Conservation (phyloP, 2,113 vertebrate species). For the Climacteris rufus region DNA sequence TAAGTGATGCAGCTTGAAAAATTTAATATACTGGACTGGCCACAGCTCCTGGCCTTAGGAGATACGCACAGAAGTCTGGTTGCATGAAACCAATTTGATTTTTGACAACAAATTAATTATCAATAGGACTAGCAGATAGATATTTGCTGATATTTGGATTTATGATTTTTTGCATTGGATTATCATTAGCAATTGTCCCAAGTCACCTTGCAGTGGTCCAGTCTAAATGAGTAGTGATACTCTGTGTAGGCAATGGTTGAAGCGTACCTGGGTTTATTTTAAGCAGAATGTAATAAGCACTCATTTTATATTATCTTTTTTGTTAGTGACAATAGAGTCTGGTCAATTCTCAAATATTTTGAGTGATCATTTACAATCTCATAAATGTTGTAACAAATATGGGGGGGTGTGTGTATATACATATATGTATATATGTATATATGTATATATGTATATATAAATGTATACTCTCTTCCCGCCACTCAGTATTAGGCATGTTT, state of each 20-base stretch:
- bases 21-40: not conserved
- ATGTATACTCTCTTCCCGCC: fast-evolving
- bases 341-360: not conserved
- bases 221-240: not conserved
- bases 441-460: not conserved
- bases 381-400: not conserved
- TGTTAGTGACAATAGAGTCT: not conserved
- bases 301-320: not conserved
- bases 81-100: not conserved
- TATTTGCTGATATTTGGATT: not conserved
- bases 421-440: not conserved
- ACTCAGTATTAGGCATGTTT: not conserved
- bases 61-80: not conserved
- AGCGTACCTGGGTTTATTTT: not conserved
- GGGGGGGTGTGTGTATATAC: not conserved
- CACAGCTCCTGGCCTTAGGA: not conserved
- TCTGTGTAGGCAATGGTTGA: not conserved
- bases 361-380: not conserved
- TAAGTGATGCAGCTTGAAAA: not conserved
- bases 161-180: not conserved
- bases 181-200: not conserved
- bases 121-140: not conserved
- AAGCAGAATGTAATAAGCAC: too few relatives aligned
- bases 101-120: not conserved
- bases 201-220: not conserved